phyloP scores from a whole-genome alignment of 2,888 invertebrate species.

The Heliconius ethilla region DNA sequence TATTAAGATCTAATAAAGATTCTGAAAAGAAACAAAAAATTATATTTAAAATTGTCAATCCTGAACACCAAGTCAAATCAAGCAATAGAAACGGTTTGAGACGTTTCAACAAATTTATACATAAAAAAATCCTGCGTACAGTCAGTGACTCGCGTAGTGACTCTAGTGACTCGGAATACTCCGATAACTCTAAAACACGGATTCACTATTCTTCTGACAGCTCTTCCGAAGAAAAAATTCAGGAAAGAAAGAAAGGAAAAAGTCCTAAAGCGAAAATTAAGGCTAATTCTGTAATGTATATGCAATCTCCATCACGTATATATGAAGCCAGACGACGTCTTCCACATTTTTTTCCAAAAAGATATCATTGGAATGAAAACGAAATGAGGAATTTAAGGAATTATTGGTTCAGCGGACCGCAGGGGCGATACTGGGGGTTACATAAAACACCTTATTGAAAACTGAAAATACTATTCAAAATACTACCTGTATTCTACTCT shows the following conservation, averaged over 20 bases:
- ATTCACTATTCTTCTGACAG: neutral
- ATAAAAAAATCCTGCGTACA: slow-evolving; percentile 35
- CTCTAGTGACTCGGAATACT: slow-evolving; percentile 25
- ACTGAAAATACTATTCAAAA: neutral
- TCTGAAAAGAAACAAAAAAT: neutral
- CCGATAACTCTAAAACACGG: slow-evolving; percentile 6
- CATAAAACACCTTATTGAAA: slow-evolving; percentile 47
- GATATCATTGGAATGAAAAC: slow-evolving; percentile 56
- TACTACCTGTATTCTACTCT: neutral
- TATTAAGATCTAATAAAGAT: slow-evolving; percentile 32
- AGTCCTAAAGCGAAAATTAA: neutral
- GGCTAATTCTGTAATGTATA: slow-evolving; percentile 37
- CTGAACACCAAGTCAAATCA: neutral
- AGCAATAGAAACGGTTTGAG: neutral
- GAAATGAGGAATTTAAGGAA: slow-evolving; percentile 58
- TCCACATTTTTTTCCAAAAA: slow-evolving; percentile 61
- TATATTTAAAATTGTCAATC: slow-evolving; percentile 11
- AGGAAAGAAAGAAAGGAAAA: neutral
- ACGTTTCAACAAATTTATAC: slow-evolving; percentile 16
- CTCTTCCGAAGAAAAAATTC: neutral
- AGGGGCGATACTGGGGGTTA: slow-evolving; percentile 50
- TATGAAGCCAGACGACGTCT: slow-evolving; percentile 49
- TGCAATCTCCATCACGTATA: slow-evolving; percentile 46
- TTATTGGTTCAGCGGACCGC: slow-evolving; percentile 64
- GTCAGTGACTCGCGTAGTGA: slow-evolving; percentile 28